phyloP scores from a whole-genome alignment of 2,888 invertebrate species.

The Pardosa pseudoannulata region DNA sequence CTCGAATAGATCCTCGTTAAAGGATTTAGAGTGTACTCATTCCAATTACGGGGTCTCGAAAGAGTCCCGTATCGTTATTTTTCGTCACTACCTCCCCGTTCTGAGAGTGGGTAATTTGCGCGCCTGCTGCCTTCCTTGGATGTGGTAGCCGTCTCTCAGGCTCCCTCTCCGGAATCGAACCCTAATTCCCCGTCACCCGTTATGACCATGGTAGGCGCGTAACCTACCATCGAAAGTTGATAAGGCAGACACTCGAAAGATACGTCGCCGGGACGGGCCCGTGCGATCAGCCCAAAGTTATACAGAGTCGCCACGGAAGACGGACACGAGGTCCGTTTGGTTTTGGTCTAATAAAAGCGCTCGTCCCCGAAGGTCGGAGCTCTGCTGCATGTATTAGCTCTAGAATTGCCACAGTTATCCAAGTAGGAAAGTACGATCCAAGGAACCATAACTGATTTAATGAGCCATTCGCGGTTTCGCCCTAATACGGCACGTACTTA shows the following conservation, averaged over 20 bases:
- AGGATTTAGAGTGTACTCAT: no score
- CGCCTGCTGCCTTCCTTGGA: conserved; percentile 85
- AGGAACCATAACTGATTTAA: conserved; percentile 82
- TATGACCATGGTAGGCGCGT: conserved; percentile 83
- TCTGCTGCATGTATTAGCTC: conserved; percentile 83
- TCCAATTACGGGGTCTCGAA: no score
- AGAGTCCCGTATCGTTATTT: no score
- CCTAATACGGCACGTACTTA: no score
- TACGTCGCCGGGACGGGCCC: conserved; percentile 55
- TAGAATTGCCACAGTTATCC: conserved; percentile 84
- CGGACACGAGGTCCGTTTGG: no score
- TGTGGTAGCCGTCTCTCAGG: conserved; percentile 85
- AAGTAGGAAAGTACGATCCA: conserved; percentile 81
- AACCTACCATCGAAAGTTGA: no score
- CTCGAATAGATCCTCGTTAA: no score
- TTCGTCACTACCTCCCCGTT: no score
- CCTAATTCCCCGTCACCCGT: conserved; percentile 87
- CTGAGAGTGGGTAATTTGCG: no score
- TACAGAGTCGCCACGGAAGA: conserved; percentile 38
- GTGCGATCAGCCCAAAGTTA: conserved; percentile 52
- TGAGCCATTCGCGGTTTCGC: no score
- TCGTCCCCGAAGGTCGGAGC: conserved; percentile 79
- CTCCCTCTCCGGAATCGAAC: conserved; percentile 83
- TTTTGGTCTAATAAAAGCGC: no score
- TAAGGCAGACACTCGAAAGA: no score